Percentiles rank a stretch among this genome's conserved stretches.
These are phyloP conservation scores for Tenthredo notha DNA, from an alignment of 2,888 invertebrate genomes.

Conservation along the genomic window DNA sequence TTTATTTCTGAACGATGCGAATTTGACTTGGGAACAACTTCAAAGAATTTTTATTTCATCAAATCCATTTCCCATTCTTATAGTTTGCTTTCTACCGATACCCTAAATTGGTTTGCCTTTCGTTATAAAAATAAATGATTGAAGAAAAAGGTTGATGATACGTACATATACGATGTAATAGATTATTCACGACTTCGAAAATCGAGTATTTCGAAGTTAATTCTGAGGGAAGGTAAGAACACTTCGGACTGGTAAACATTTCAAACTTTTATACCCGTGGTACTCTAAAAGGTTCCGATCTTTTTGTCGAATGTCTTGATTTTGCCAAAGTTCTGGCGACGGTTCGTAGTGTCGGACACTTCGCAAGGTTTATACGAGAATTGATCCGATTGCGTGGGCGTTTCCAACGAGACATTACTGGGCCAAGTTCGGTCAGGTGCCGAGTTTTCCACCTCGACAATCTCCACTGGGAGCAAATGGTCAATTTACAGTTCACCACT, in stretches of 20 bases:
- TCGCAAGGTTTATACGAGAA: slow-evolving; percentile 23
- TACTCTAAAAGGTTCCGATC: background rate
- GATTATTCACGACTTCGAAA: background rate
- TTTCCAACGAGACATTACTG: slow-evolving; percentile 36
- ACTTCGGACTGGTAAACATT: background rate
- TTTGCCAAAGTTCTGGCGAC: background rate
- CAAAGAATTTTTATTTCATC: background rate
- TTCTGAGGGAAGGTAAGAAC: background rate
- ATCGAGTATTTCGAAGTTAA: background rate
- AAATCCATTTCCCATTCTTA: background rate
- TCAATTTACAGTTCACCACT: slow-evolving; percentile 64
- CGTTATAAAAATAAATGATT: background rate
- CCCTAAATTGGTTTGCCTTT: background rate
- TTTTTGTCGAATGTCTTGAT: slow-evolving; percentile 8
- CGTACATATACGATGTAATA: background rate
- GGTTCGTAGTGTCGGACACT: background rate
- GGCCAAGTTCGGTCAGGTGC: slow-evolving; percentile 57
- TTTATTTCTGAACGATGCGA: background rate
- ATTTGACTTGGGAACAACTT: background rate
- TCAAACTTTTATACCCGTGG: background rate
- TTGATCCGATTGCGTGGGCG: slow-evolving; percentile 48
- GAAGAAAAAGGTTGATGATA: background rate
- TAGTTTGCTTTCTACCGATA: background rate
- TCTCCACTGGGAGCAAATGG: slow-evolving; percentile 70
- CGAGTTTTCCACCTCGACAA: slow-evolving; percentile 70